phyloP scores from a whole-genome alignment of 2,113 vertebrate genomes.

The Galeopterus variegatus region DNA sequence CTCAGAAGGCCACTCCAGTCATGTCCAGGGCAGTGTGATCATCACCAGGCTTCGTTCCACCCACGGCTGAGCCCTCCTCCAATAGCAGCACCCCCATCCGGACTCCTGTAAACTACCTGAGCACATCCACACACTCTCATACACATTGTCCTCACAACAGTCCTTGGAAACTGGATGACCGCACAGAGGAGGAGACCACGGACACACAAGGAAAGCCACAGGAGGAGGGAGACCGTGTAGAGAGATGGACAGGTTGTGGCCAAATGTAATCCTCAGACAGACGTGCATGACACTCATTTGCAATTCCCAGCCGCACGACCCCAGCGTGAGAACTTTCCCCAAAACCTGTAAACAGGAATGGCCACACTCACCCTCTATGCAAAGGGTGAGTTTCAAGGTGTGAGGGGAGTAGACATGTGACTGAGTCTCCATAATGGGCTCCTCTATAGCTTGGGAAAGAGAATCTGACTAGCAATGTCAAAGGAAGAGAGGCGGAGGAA shows the following conservation, averaged over 20 bases:
- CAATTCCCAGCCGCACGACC: background rate
- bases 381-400: background rate
- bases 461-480: background rate
- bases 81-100: background rate
- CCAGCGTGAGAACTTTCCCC: background rate
- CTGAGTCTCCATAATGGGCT: background rate
- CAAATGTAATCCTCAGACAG: background rate
- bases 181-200: fast-evolving
- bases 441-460: background rate
- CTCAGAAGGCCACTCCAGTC: background rate
- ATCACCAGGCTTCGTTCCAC: background rate
- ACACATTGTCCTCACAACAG: fast-evolving
- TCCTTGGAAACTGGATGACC: background rate
- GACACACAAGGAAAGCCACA: background rate
- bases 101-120: background rate
- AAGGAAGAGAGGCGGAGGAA: background rate
- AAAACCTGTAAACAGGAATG: background rate
- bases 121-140: background rate
- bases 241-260: fast-evolving
- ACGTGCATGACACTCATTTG: background rate
- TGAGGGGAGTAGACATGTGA: background rate
- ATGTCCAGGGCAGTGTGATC: background rate
- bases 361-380: background rate
- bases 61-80: too few relatives aligned
- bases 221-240: fast-evolving